phyloP scores from a whole-genome alignment of 2,113 vertebrate genomes.

The Podarcis muralis region DNA sequence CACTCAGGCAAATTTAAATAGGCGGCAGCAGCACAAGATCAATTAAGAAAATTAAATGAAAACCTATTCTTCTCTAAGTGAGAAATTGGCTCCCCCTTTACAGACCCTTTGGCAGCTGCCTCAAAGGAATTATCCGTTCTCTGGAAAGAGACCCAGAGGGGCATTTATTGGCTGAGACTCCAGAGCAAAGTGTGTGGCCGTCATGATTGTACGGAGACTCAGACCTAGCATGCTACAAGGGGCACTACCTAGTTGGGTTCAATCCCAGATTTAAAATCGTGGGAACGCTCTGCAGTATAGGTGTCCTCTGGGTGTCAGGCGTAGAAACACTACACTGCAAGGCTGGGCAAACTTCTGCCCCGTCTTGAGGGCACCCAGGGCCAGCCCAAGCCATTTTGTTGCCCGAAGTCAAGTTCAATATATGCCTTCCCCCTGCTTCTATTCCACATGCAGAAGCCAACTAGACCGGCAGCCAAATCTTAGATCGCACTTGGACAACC shows the following conservation, averaged over 20 bases:
- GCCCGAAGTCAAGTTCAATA: too few species aligned
- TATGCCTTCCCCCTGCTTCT: too few species aligned
- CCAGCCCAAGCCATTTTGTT: too few species aligned
- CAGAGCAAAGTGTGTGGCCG: background rate
- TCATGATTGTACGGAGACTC: background rate
- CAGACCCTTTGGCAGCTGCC: background rate
- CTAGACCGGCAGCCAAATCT: too few species aligned
- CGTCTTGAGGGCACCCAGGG: too few species aligned
- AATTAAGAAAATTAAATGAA: constrained; percentile 38
- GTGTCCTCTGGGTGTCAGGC: too few species aligned
- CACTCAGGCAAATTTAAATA: constrained; percentile 8
- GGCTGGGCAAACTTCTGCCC: too few species aligned
- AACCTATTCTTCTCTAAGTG: background rate
- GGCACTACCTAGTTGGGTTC: too few species aligned
- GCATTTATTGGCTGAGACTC: background rate
- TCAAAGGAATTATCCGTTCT: background rate
- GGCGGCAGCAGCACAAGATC: background rate
- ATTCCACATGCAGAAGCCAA: too few species aligned
- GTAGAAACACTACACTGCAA: too few species aligned
- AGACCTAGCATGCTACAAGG: background rate
- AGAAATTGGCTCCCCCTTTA: background rate
- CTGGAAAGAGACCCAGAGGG: constrained; percentile 1
- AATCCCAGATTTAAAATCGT: background rate
- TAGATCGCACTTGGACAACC: too few species aligned
- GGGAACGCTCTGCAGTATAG: background rate